A percentile compares a stretch with the other conserved stretches of the same genome.
phyloP scores from a whole-genome alignment of 2,797 vertebrate species.

The Pseudochaenichthys georgianus region DNA sequence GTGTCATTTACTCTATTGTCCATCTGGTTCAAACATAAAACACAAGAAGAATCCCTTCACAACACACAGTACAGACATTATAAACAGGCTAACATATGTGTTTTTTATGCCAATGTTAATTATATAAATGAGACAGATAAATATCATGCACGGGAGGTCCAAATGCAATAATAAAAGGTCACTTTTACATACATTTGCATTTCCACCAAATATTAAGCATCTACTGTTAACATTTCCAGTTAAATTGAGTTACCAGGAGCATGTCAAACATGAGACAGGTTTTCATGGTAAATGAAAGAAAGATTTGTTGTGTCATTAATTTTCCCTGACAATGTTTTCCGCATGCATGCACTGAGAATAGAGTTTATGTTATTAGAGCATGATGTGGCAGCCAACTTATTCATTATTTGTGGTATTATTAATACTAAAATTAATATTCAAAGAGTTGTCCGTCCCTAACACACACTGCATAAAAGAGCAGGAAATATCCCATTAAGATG shows the following conservation, averaged over 20 bases:
- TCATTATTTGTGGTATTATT: not conserved
- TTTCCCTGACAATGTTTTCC: not conserved
- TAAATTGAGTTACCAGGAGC: not conserved
- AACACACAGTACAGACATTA: not conserved
- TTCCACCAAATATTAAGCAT: not conserved
- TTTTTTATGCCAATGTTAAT: not conserved
- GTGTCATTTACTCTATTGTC: conserved; percentile 30
- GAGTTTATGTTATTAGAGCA: not conserved
- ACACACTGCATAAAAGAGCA: not conserved
- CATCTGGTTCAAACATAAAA: conserved; percentile 19
- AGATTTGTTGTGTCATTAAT: not conserved
- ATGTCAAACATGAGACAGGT: not conserved
- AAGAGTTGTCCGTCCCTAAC: not conserved
- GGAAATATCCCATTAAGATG: not conserved
- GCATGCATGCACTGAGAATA: not conserved
- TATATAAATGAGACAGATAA: not conserved
- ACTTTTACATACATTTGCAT: not conserved
- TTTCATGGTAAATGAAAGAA: not conserved
- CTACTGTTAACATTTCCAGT: not conserved
- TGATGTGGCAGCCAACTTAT: not conserved
- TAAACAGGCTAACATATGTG: not conserved
- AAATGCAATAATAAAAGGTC: not conserved
- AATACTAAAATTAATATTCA: not conserved
- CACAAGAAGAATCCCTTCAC: conserved; percentile 10
- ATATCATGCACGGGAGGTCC: not conserved